Evolutionary conservation across 2,888 invertebrate genomes (phyloP).

Genomic region (Eupithecia pulchellata): DNA sequence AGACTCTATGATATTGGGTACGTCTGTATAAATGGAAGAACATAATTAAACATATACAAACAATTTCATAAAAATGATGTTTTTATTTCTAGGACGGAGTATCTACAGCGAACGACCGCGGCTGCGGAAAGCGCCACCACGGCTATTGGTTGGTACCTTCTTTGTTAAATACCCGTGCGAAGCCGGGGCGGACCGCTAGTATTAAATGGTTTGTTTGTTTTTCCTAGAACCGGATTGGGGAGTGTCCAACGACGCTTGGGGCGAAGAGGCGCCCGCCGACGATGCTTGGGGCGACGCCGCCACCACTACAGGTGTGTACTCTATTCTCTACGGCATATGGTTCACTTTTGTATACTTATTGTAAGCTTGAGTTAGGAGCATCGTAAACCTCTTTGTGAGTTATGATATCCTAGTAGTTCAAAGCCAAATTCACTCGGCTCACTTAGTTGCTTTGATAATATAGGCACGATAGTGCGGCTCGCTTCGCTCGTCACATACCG

Average conservation of each 20-base stretch:
- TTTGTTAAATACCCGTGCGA: too few relatives aligned
- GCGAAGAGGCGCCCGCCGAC: conserved; percentile 66
- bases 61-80: too few relatives aligned
- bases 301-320: conserved; percentile 61
- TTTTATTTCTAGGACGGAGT: conserved; percentile 32
- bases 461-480: too few relatives aligned
- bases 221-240: conserved; percentile 85
- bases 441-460: too few relatives aligned
- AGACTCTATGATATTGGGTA: too few relatives aligned
- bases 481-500: too few relatives aligned
- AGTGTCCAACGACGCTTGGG: conserved; percentile 80
- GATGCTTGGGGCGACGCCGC: conserved; percentile 70
- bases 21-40: too few relatives aligned
- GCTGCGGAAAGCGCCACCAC: conserved; percentile 68
- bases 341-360: neutral
- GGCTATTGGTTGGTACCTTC: conserved; percentile 57
- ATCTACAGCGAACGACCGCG: conserved; percentile 60
- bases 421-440: neutral
- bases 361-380: neutral
- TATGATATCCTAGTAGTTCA: neutral
- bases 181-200: too few relatives aligned
- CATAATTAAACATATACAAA: too few relatives aligned
- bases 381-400: neutral
- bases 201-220: neutral
- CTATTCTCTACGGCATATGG: neutral